Percentiles rank a stretch among this genome's conserved stretches.
Conservation (phyloP, 2,797 vertebrate genomes). For the Paguma larvata region DNA sequence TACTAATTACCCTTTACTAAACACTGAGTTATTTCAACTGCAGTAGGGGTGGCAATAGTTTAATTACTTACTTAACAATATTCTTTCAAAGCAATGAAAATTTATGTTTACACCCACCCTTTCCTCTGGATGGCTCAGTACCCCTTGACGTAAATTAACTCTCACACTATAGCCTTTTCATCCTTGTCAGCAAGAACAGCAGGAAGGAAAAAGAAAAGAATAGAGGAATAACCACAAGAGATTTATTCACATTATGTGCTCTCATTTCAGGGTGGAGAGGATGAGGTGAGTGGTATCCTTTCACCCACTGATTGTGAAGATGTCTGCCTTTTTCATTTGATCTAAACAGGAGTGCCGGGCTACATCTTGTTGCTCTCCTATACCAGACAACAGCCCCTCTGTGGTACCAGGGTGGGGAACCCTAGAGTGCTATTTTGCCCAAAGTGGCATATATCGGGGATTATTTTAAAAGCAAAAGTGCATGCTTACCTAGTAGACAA, state of each 20-base stretch:
- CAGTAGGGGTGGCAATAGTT: conserved; percentile 15
- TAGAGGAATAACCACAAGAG: neutral
- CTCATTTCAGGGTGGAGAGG: neutral
- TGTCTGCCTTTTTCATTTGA: neutral
- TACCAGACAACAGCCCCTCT: neutral
- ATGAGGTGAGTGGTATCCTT: neutral
- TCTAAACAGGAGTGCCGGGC: neutral
- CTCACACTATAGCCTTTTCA: neutral
- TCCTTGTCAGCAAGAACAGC: conserved; percentile 35
- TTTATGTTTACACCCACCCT: neutral
- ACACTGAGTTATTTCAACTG: conserved; percentile 45
- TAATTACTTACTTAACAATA: conserved; percentile 40
- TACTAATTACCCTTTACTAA: conserved; percentile 36
- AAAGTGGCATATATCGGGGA: neutral
- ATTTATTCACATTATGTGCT: conserved; percentile 17
- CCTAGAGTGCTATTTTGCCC: neutral
- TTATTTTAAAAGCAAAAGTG: conserved; percentile 54
- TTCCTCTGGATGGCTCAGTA: neutral
- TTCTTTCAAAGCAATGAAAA: conserved; percentile 62
- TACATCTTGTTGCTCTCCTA: neutral
- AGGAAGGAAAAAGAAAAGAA: neutral
- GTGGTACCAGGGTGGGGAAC: neutral
- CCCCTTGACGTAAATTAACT: neutral
- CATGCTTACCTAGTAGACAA: conserved; percentile 18
- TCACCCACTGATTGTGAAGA: neutral